Conservation (phyloP, 2,888 invertebrate species). For the Clusia tigrina region DNA sequence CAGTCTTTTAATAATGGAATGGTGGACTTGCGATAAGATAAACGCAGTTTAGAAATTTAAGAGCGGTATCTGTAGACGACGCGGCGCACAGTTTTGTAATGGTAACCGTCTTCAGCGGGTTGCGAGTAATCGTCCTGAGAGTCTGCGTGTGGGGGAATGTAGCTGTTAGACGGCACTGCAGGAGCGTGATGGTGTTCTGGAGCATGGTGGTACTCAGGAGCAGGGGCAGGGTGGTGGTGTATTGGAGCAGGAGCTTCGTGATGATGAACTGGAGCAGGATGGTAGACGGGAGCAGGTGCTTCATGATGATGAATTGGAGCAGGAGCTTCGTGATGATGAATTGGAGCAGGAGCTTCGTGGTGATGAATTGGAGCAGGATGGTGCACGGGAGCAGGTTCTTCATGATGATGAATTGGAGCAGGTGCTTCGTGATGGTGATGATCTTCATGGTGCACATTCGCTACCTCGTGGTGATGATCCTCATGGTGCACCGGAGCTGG, state of each 20-base stretch:
- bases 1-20: too few relatives aligned
- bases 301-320: slow-evolving; percentile 30
- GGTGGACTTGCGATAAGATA: too few relatives aligned
- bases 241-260: slow-evolving; percentile 32
- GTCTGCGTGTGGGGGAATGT: too few relatives aligned
- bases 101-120: slow-evolving; percentile 52
- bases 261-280: slow-evolving; percentile 17
- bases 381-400: slow-evolving; percentile 34
- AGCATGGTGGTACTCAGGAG: slow-evolving; percentile 25
- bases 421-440: too few relatives aligned
- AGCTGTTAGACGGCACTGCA: too few relatives aligned
- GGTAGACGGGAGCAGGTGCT: slow-evolving; percentile 31
- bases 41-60: too few relatives aligned
- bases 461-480: neutral
- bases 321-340: slow-evolving; percentile 25
- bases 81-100: slow-evolving; percentile 55
- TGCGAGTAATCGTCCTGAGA: too few relatives aligned
- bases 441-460: neutral
- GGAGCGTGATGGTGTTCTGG: slow-evolving; percentile 25
- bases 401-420: too few relatives aligned
- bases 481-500: neutral
- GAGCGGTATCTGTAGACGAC: slow-evolving; percentile 49
- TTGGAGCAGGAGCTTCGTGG: slow-evolving; percentile 39
- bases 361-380: slow-evolving; percentile 34
- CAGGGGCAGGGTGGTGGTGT: slow-evolving; percentile 27